A percentile compares a stretch with the other conserved stretches of the same genome.
These are phyloP conservation scores for Osmerus eperlanus DNA, from an alignment of 2,113 vertebrate genomes.

Conservation along the genomic window DNA sequence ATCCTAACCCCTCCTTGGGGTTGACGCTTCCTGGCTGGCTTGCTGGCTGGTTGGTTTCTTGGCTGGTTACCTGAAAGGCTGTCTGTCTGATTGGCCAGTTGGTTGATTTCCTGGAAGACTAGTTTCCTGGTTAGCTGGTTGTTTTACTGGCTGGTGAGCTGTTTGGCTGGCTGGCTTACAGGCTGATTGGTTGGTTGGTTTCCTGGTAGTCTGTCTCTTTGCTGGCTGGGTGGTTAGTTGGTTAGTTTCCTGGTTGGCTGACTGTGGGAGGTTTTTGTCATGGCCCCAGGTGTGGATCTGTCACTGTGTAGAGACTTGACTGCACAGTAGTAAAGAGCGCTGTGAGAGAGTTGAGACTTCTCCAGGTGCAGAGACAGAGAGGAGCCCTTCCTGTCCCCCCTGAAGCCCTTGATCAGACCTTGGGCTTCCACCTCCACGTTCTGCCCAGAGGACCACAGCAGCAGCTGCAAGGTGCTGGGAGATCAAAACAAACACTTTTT, in stretches of 20 bases:
- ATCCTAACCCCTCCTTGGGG: too few species aligned
- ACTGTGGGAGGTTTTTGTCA: conserved; percentile 6
- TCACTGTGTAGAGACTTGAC: conserved; percentile 11
- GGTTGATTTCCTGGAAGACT: too few species aligned
- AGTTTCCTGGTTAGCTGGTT: too few species aligned
- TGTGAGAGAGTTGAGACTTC: conserved; percentile 9
- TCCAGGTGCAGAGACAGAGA: conserved; percentile 2
- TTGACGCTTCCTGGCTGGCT: too few species aligned
- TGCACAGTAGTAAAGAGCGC: conserved; percentile 10
- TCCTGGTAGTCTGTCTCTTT: too few species aligned
- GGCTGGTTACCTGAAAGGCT: too few species aligned
- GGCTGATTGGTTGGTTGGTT: too few species aligned
- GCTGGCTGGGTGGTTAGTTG: too few species aligned
- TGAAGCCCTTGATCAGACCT: not conserved
- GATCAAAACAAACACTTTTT: not conserved
- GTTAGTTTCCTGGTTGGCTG: too few species aligned
- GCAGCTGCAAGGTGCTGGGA: not conserved
- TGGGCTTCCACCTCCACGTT: not conserved
- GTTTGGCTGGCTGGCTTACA: not conserved
- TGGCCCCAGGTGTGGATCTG: not conserved
- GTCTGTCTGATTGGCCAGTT: not conserved
- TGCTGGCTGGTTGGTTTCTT: too few species aligned
- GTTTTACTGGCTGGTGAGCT: not conserved
- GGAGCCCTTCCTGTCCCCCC: not conserved
- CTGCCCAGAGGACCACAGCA: not conserved